These are phyloP conservation scores for Lota lota DNA, from an alignment of 2,113 vertebrate species.

Conservation along the genomic window DNA sequence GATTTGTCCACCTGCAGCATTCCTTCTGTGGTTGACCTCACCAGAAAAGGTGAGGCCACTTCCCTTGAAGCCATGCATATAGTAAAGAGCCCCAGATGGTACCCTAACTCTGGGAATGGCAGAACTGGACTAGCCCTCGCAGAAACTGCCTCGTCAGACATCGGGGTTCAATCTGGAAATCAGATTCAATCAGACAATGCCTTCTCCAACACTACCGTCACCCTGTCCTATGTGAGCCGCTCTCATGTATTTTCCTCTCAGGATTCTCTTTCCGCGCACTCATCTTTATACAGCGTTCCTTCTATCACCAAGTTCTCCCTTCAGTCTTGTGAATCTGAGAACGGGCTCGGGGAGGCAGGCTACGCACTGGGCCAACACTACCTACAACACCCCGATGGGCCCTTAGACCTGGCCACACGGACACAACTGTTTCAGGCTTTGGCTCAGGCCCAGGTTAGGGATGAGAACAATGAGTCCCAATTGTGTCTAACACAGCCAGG, in stretches of 20 bases:
- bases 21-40: conserved; percentile 62
- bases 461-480: conserved; percentile 30
- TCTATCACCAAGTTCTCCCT: conserved; percentile 61
- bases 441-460: conserved; percentile 44
- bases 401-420: conserved; percentile 52
- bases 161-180: conserved; percentile 49
- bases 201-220: conserved; percentile 77
- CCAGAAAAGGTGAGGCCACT: conserved; percentile 54
- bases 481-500: conserved; percentile 27
- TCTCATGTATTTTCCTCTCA: conserved; percentile 67
- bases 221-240: conserved; percentile 76
- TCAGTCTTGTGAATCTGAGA: conserved; percentile 51
- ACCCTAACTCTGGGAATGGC: conserved; percentile 46
- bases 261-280: conserved; percentile 50
- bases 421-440: conserved; percentile 45
- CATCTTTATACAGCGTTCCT: conserved; percentile 51
- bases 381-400: conserved; percentile 44
- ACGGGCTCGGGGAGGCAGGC: conserved; percentile 38
- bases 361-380: conserved; percentile 57
- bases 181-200: conserved; percentile 70
- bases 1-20: conserved; percentile 65
- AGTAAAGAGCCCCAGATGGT: conserved; percentile 64
- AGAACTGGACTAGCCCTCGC: conserved; percentile 47
- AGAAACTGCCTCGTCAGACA: conserved; percentile 44
- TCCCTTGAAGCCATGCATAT: conserved; percentile 53